Evolutionary conservation across 2,797 vertebrate species (phyloP).

Genomic region (Sarcoramphus papa): DNA sequence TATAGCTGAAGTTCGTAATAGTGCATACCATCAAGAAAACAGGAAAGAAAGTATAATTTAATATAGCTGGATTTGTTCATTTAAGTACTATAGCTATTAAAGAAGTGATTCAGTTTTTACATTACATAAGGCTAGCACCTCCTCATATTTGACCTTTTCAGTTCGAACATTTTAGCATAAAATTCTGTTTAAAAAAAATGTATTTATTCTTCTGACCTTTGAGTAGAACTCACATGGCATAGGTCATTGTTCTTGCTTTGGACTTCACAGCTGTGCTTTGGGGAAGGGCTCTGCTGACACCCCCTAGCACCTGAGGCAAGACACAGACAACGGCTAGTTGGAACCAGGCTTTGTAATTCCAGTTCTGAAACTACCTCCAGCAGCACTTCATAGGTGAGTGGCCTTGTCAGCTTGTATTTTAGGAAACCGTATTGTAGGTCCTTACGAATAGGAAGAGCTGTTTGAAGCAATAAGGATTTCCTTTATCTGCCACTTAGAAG

Average conservation of each 20-base stretch:
- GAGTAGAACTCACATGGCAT: not conserved
- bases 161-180: not conserved
- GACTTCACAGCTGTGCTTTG: not conserved
- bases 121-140: not conserved
- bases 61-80: not conserved
- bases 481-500: not conserved
- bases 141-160: not conserved
- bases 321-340: not conserved
- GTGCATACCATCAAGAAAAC: not conserved
- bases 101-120: not conserved
- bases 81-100: not conserved
- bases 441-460: not conserved
- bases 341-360: not conserved
- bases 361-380: not conserved
- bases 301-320: not conserved
- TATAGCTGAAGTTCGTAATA: not conserved
- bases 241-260: not conserved
- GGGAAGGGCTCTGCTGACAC: not conserved
- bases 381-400: not conserved
- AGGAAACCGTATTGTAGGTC: not conserved
- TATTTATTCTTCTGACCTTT: not conserved
- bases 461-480: not conserved
- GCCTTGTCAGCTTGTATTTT: not conserved
- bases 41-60: not conserved
- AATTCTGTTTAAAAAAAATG: not conserved